Evolutionary conservation across 2,797 vertebrate species (phyloP).

Genomic region (Graptemys geographica): DNA sequence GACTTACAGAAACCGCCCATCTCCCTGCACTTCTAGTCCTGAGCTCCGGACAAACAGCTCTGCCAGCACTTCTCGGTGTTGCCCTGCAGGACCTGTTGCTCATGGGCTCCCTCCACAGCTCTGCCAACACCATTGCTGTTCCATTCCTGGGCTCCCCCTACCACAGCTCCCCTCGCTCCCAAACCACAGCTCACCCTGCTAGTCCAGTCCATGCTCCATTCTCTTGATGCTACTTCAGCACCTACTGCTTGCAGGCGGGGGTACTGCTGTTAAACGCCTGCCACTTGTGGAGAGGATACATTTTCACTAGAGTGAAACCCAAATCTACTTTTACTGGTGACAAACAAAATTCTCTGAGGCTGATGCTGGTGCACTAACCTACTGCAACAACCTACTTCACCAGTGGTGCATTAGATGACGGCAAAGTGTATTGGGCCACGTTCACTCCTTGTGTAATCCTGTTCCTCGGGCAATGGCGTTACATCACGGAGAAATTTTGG

Average conservation of each 20-base stretch:
- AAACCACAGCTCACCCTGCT: background rate
- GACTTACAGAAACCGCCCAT: rapidly evolving
- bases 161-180: background rate
- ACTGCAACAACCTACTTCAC: background rate
- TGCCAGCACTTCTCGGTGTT: rapidly evolving
- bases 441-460: background rate
- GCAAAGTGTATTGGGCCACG: background rate
- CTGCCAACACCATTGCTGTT: background rate
- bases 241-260: background rate
- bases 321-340: background rate
- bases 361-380: background rate
- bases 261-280: background rate
- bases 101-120: background rate
- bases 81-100: rapidly evolving
- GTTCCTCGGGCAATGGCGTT: background rate
- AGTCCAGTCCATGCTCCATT: rapidly evolving
- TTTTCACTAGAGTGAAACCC: background rate
- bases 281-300: background rate
- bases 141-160: background rate
- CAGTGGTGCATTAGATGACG: too few relatives aligned
- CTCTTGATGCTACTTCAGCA: background rate
- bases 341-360: background rate
- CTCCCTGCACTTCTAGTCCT: rapidly evolving
- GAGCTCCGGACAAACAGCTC: background rate
- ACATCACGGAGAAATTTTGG: background rate